These are phyloP conservation scores for Cirrhinus mrigala DNA, from an alignment of 2,797 vertebrate species.

Conservation along the genomic window DNA sequence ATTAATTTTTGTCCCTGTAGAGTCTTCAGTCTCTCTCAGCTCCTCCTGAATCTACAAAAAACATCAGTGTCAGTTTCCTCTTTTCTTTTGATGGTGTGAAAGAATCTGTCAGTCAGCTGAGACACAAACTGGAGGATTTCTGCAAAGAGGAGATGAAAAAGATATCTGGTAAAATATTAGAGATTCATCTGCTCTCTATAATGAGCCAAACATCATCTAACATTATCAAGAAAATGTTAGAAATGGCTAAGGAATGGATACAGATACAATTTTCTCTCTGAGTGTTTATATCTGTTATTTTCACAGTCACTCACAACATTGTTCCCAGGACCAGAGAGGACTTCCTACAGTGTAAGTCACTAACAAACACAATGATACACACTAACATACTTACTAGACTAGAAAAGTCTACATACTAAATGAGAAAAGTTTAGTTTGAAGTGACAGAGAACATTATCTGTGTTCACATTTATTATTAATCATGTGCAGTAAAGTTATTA, in stretches of 20 bases:
- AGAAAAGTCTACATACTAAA: too few relatives aligned
- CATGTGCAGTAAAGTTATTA: too few relatives aligned
- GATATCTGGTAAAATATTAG: background rate
- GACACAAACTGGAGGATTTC: background rate
- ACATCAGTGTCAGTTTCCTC: background rate
- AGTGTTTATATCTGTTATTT: background rate
- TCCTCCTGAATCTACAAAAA: constrained; percentile 10
- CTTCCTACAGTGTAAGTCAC: background rate
- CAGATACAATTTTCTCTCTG: too few relatives aligned
- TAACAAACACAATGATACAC: background rate
- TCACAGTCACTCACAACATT: background rate
- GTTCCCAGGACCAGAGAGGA: background rate
- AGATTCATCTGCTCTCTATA: background rate
- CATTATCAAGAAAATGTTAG: background rate
- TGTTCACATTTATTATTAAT: too few relatives aligned
- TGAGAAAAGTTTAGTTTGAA: too few relatives aligned
- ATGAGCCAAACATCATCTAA: background rate
- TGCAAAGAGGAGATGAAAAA: background rate
- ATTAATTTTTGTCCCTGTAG: too few relatives aligned
- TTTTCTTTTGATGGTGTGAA: background rate
- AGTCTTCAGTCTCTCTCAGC: background rate
- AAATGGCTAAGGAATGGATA: too few relatives aligned
- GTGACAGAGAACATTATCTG: too few relatives aligned
- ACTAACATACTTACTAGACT: too few relatives aligned
- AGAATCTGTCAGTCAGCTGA: background rate